phyloP scores from a whole-genome alignment of 1,140 invertebrate species.

The Drosophila sturtevanti region DNA sequence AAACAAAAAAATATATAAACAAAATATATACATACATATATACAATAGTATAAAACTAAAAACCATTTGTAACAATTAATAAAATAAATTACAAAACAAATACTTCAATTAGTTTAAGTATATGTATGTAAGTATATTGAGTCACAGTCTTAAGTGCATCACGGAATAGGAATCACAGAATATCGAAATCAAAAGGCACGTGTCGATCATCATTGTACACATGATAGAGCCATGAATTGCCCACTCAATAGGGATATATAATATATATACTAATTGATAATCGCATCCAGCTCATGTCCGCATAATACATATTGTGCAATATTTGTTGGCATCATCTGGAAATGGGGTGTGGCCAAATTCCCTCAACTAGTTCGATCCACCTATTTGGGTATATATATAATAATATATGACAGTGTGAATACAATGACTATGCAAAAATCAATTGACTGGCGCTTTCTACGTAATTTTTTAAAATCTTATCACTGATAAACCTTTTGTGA shows the following conservation, averaged over 20 bases:
- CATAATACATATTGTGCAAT: background rate
- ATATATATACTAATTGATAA: background rate
- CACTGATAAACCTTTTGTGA: background rate
- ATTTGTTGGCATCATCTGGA: background rate
- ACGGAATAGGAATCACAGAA: background rate
- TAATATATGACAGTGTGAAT: background rate
- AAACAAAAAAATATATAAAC: constrained; percentile 29
- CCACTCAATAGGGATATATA: background rate
- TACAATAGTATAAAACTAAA: background rate
- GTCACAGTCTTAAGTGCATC: background rate
- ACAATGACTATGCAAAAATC: no score
- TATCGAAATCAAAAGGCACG: background rate
- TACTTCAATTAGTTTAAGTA: background rate
- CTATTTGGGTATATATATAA: background rate
- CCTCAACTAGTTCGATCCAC: background rate
- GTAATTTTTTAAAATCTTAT: background rate
- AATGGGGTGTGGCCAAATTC: background rate
- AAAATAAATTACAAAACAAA: background rate
- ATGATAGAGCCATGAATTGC: background rate
- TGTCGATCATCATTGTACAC: background rate
- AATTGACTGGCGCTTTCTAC: background rate
- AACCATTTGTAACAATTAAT: background rate
- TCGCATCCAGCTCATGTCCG: background rate
- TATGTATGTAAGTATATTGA: no score
- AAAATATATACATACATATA: constrained; percentile 14